Evolutionary conservation across 2,797 vertebrate species (phyloP), one percentile per base, ranked within the genome.

Genomic region (Petrocephalus sullivani): DNA sequence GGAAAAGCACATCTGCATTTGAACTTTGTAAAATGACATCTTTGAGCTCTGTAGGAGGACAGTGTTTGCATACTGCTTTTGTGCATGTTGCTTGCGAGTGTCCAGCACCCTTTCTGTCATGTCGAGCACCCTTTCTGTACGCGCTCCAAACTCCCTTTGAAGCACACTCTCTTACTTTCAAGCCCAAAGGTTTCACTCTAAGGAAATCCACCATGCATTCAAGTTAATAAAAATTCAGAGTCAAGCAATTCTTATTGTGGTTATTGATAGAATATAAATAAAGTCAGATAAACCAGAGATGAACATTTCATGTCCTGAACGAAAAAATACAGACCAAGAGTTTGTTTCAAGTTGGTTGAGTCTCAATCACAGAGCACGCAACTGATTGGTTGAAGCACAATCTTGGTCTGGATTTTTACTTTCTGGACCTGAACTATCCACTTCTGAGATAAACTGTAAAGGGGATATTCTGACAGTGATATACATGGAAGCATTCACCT

Each of bases 41-140:
- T 85, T 85, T 85, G 51, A 58, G 54, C 84, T 85, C 16, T 60
- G 54, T 33, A 12, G 16, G 33, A 86, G 61, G 85, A 87, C 87
- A 57, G 87, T 37, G 46, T 87, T 87, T 21, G 87, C 87, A 87
- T 56, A 87, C 82, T 60, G 71, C 71, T 81, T 87, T 87, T 87
- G 87, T 57, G 85, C 57, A 37, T 82, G 49, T 58, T 57, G 33
- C 53, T 33, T 21, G 53, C 9, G 37, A 33, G n/a, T 41, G 67
- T 87, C 87, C 51, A 81, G 51, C 8, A n/a, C 75, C 75, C 7
- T 81, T 81, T n/a, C 67, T 14, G 67, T 10, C n/a, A n/a, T 64
- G 86, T 71, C 21, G 46, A 81, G 51, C 8, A n/a, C 75, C 75
- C 7, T 81, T 81, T n/a, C 67, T 14, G 67, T 10, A 49, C 37